Conservation (phyloP, 2,113 vertebrate species). For the Corydoras maculifer region DNA sequence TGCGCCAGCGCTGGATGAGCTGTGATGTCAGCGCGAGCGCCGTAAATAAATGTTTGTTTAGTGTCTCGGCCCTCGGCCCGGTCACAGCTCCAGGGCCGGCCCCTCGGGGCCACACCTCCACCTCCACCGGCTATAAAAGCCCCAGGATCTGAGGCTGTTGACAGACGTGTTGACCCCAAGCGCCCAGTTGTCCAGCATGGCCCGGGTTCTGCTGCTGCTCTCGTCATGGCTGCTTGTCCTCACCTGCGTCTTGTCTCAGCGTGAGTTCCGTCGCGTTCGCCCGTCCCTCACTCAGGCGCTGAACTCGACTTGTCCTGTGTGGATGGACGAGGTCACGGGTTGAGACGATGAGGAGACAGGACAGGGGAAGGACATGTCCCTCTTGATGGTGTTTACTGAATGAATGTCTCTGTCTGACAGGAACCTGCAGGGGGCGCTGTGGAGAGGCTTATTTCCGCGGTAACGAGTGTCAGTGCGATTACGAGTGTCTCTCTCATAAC, state of each 20-base stretch:
- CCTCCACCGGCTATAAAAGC: slow-evolving; percentile 27
- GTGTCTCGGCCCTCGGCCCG: slow-evolving; percentile 17
- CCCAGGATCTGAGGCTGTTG: neutral
- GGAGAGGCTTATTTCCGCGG: slow-evolving; percentile 80
- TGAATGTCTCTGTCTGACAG: slow-evolving; percentile 33
- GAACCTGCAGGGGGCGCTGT: slow-evolving; percentile 83
- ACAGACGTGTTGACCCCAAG: neutral
- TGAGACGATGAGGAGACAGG: no score
- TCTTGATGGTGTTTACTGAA: no score
- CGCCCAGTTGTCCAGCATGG: slow-evolving; percentile 19
- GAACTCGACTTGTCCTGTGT: neutral
- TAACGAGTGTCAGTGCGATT: slow-evolving; percentile 85
- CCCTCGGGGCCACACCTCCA: slow-evolving; percentile 6
- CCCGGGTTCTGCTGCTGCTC: slow-evolving; percentile 27
- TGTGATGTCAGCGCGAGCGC: slow-evolving; percentile 13
- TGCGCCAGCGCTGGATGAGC: neutral
- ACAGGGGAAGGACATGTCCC: no score
- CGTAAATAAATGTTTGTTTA: slow-evolving; percentile 26
- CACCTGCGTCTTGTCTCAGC: slow-evolving; percentile 26
- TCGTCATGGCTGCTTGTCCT: slow-evolving; percentile 14
- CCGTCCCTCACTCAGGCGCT: neutral
- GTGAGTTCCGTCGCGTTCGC: slow-evolving; percentile 23
- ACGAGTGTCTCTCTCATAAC: slow-evolving; percentile 74
- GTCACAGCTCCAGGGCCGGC: neutral
- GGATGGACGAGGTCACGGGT: neutral